Evolutionary conservation across 1,140 invertebrate genomes (phyloP), one percentile per base, ranked within the genome.

Genomic region (Sweltsa coloradensis): DNA sequence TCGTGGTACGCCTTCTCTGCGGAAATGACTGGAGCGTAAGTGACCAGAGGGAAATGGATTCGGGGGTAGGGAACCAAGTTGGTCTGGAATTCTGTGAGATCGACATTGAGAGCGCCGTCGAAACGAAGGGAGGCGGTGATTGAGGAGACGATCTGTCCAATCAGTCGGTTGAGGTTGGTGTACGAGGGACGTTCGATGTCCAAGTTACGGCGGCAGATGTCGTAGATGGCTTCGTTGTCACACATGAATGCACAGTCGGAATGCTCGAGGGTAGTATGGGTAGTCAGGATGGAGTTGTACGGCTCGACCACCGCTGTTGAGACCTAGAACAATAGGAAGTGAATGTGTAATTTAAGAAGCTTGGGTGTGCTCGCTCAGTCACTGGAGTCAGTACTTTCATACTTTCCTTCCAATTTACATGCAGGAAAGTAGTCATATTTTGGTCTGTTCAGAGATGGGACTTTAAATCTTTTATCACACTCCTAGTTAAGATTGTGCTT

Each of bases 171-270:
- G 56, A 83, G 68, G 64, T 81, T 87, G 60, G 72, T 75, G 72
- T 87, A 88, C 7, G 83, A 85, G n/a, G 86, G 86, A 34, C 85
- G 72, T 56, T 88, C 85, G 52, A 93, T 88, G 63, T 90, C 86
- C 57, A 93, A 63, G 61, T 91, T 91, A 36, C 85, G 74, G 34
- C 85, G 73, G 66, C 89, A 93, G 63, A 93, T 91, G 61, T 92
- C 88, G 55, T 91, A 92, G 59, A 92, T 91, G 52, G 86, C 87
- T 62, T 90, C 86, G 62, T 89, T 84, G 68, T 89, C 85, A 16
- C 89, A 85, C 85, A 89, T 89, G 63, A 89, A 90, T 9, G 85
- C 83, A 52, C 84, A 87, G 60, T 87, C 85, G 0, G 82, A 88
- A 65, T 89, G 85, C 62, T 89, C 85, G 81, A n/a, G n/a, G n/a